phyloP scores from a whole-genome alignment of 2,113 vertebrate species.

The Boulengeromyrus knoepffleri region DNA sequence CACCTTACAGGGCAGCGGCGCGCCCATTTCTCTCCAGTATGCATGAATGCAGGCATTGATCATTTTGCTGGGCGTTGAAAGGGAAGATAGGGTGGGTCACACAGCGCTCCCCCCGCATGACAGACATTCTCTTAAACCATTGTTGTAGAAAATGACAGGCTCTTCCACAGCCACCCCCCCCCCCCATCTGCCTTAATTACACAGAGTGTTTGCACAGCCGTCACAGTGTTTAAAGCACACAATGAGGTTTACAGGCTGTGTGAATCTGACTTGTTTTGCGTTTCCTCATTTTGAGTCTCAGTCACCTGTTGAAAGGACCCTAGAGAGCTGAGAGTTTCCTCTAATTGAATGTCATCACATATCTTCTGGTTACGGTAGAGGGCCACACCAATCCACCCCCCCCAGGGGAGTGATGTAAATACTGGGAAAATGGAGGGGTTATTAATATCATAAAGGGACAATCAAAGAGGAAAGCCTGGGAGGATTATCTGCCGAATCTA shows the following conservation, averaged over 20 bases:
- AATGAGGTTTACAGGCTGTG: conserved; percentile 38
- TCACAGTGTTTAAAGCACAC: conserved; percentile 42
- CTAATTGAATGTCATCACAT: conserved; percentile 5
- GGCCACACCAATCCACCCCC: neutral
- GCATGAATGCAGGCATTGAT: neutral
- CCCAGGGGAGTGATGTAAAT: no score
- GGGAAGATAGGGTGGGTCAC: conserved; percentile 37
- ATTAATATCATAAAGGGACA: conserved; percentile 15
- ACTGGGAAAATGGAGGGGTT: neutral
- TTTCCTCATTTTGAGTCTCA: conserved; percentile 36
- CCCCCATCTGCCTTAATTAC: conserved; percentile 44
- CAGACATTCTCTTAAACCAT: conserved; percentile 46
- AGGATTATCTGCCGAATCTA: conserved; percentile 17
- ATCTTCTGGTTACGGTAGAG: neutral
- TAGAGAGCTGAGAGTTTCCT: conserved; percentile 6
- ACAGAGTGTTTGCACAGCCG: conserved; percentile 60
- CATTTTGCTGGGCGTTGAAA: neutral
- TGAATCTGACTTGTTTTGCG: conserved; percentile 33
- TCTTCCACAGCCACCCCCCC: conserved; percentile 33
- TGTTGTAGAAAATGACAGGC: conserved; percentile 52
- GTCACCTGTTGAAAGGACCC: conserved; percentile 41
- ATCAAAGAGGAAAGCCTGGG: conserved; percentile 6
- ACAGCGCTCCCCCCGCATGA: conserved; percentile 34
- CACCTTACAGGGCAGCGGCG: neutral
- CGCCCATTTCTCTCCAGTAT: neutral